Percentiles rank a stretch among this genome's conserved stretches.
These are phyloP conservation scores for Leptodactylus fuscus DNA, from an alignment of 2,113 vertebrate species.

Conservation along the genomic window DNA sequence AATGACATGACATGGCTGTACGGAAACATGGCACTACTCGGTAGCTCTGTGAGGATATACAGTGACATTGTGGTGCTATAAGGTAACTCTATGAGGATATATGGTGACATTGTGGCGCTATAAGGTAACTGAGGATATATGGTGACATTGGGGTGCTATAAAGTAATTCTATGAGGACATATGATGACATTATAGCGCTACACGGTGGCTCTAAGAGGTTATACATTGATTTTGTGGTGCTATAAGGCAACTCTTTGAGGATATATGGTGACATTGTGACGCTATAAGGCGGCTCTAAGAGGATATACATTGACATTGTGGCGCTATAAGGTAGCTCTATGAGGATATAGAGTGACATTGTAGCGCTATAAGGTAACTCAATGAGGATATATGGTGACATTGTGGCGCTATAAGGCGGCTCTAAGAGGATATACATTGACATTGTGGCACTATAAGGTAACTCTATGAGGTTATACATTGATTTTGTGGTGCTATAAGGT, in stretches of 20 bases:
- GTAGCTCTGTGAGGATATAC: too few species aligned
- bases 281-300: background rate
- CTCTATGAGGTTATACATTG: background rate
- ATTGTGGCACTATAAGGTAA: background rate
- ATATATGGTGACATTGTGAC: background rate
- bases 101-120: background rate
- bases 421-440: background rate
- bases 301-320: background rate
- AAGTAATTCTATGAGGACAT: background rate
- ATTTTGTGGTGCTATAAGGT: background rate
- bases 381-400: background rate
- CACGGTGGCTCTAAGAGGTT: background rate
- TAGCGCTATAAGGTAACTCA: background rate
- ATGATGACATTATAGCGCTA: background rate
- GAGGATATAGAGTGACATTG: background rate
- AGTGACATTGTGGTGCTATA: background rate
- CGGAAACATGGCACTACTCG: too few species aligned
- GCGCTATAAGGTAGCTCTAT: background rate
- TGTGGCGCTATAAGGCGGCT: background rate
- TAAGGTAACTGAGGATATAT: background rate
- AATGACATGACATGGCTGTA: too few species aligned
- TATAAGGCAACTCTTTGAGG: background rate
- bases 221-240: background rate
- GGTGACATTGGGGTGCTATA: background rate
- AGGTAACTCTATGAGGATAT: background rate